Conservation (phyloP, 2,113 vertebrate species). For the Ancistrus triradiatus region DNA sequence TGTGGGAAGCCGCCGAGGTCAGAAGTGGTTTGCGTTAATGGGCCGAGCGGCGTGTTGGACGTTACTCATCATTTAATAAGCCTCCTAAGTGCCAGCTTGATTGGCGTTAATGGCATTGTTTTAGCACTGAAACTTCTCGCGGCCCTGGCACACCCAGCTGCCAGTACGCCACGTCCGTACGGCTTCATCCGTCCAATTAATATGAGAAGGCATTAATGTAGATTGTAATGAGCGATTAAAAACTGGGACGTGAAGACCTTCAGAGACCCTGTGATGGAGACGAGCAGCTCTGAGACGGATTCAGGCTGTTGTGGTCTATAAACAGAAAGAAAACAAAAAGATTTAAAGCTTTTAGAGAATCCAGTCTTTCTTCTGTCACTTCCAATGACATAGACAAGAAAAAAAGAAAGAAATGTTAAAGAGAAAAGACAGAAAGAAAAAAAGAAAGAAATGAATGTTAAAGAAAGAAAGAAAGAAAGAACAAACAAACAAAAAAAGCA, state of each 20-base stretch:
- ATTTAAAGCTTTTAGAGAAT: too few relatives aligned
- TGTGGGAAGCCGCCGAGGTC: conserved; percentile 35
- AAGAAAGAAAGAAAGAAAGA: too few relatives aligned
- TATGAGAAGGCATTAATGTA: conserved; percentile 46
- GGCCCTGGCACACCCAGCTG: conserved; percentile 30
- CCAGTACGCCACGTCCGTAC: conserved; percentile 28
- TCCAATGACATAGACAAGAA: too few relatives aligned
- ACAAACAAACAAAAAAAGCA: too few relatives aligned
- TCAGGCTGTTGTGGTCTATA: too few relatives aligned
- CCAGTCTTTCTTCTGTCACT: too few relatives aligned
- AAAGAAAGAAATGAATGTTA: too few relatives aligned
- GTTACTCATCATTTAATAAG: conserved; percentile 40
- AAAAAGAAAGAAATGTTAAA: too few relatives aligned
- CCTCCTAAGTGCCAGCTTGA: conserved; percentile 42
- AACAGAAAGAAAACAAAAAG: too few relatives aligned
- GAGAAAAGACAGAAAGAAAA: too few relatives aligned
- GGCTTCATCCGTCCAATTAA: conserved; percentile 46
- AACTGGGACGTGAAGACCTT: conserved; percentile 45
- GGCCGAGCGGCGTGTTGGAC: conserved; percentile 46
- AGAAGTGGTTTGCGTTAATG: conserved; percentile 41
- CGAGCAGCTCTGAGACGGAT: conserved; percentile 24
- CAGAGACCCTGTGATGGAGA: conserved; percentile 32
- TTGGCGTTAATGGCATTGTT: conserved; percentile 48
- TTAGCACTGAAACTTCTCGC: conserved; percentile 37
- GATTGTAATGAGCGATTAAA: conserved; percentile 41